Evolutionary conservation across 2,888 invertebrate species (phyloP).

Genomic region (Pandemis heparana): DNA sequence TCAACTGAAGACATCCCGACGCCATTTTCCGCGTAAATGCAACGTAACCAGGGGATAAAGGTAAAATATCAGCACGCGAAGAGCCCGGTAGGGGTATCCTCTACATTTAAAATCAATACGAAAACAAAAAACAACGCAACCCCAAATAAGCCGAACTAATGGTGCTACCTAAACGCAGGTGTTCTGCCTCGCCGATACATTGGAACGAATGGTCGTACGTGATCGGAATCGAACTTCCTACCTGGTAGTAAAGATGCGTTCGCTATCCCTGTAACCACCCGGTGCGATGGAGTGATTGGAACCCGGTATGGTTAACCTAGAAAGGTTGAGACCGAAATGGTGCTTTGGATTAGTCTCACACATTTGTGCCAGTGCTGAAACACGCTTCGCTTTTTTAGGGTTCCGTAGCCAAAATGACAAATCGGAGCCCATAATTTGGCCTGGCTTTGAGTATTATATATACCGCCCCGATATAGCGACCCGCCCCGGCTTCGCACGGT

Average conservation of each 20-base stretch:
- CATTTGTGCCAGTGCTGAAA: background rate
- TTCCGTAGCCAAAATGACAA: too few species aligned
- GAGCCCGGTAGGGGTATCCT: background rate
- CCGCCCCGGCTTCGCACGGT: too few species aligned
- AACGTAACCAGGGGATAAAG: conserved; percentile 2
- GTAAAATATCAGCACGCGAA: background rate
- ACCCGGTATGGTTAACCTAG: background rate
- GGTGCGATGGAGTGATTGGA: conserved; percentile 7
- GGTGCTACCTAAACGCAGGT: conserved; percentile 61
- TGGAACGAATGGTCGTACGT: conserved; percentile 80
- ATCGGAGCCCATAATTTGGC: too few species aligned
- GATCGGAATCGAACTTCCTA: conserved; percentile 59
- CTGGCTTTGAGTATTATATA: too few species aligned
- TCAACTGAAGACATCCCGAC: conserved; percentile 5
- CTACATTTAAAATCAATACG: conserved; percentile 35
- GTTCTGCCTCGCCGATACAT: conserved; percentile 53
- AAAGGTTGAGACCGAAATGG: background rate
- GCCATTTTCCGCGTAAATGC: background rate
- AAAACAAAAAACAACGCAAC: conserved; percentile 30
- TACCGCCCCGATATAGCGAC: too few species aligned
- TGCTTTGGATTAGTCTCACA: background rate
- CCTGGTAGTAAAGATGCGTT: conserved; percentile 27
- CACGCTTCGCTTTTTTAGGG: too few species aligned
- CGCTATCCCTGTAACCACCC: conserved; percentile 18
- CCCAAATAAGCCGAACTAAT: conserved; percentile 42